These are phyloP conservation scores for Symphodus melops DNA, from an alignment of 2,113 vertebrate genomes.

Conservation along the genomic window DNA sequence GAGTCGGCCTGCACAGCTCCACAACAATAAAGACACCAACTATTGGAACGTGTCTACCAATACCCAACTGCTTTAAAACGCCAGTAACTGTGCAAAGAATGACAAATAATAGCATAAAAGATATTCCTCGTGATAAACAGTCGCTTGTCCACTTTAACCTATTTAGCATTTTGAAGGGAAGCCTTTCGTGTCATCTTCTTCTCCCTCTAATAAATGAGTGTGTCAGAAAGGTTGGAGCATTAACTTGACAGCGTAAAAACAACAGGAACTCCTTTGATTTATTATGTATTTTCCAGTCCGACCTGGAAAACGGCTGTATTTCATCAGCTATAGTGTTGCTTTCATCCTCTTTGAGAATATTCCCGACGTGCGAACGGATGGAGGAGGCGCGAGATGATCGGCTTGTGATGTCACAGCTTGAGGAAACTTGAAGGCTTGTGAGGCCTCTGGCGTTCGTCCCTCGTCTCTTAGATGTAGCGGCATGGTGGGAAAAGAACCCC, in stretches of 20 bases:
- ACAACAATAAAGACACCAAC: not conserved
- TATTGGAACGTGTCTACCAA: slow-evolving; percentile 4
- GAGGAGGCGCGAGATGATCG: not conserved
- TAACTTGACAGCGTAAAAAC: not conserved
- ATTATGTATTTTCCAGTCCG: not conserved
- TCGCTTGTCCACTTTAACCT: not conserved
- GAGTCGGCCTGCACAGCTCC: not conserved
- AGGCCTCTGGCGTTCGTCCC: not conserved
- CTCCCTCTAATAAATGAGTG: no score
- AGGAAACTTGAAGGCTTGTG: not conserved
- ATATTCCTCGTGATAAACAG: not conserved
- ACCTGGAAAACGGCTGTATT: not conserved
- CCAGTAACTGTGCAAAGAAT: not conserved
- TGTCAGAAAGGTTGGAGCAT: no score
- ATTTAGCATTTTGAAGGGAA: not conserved
- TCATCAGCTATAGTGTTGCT: not conserved
- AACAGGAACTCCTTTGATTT: not conserved
- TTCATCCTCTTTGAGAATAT: not conserved
- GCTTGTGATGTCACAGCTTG: not conserved
- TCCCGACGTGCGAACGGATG: not conserved
- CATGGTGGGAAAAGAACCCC: not conserved
- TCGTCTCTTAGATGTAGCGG: not conserved
- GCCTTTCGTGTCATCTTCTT: not conserved
- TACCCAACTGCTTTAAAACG: not conserved
- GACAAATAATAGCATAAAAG: not conserved